Base-by-base conservation (phyloP, 2,797 vertebrate genomes). In the Coccyzus lansbergi region DNA sequence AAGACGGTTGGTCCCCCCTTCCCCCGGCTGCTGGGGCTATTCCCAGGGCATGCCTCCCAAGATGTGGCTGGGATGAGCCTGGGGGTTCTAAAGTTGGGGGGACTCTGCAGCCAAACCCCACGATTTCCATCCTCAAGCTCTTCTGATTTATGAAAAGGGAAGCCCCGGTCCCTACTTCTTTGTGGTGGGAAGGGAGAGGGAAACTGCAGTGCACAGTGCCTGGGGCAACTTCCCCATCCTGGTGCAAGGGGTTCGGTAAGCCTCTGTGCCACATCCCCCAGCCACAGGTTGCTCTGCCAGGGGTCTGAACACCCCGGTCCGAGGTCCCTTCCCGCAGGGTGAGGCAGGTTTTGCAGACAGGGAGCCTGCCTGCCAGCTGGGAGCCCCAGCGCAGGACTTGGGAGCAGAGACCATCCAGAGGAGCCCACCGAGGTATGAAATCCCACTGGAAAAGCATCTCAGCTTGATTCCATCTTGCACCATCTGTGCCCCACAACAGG, bases 381-480 rank as follows among this genome's bases (percentile, higher is more conserved):
- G 34, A 36, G 10, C 55, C 11, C 40, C 16, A 0, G 6, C 49
- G 51, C 0, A 0, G 46, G 25, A 62, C 25, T 25, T 24, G 40
- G 56, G 63, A 49, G 42, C 31, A 20, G 31, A 56, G 19, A n/a
- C 12, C 1, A 2, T 17, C 36, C 2, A 0, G 29, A 63, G 28
- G 26, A 56, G 19, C n/a, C 15, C 16, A 36, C n/a, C 17, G 25
- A 59, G 20, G 36, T 36, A 22, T 29, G 64, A 83, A 83, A 76
- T 36, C 56, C 42, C 19, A 20, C 44, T 8, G 58, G 79, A 12
- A 58, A 83, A 51, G 55, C 33, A 6, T 31, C 44, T 65, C 0
- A 1, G 36, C 2, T 0, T 0, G 2, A 52, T 33, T 56, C 31
- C 3, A 1, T 51, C 49, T n/a, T n/a, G 26, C 8, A 2, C 18